These are phyloP conservation scores for Melanerpes aurifrons DNA, from an alignment of 2,113 vertebrate genomes.

Conservation along the genomic window DNA sequence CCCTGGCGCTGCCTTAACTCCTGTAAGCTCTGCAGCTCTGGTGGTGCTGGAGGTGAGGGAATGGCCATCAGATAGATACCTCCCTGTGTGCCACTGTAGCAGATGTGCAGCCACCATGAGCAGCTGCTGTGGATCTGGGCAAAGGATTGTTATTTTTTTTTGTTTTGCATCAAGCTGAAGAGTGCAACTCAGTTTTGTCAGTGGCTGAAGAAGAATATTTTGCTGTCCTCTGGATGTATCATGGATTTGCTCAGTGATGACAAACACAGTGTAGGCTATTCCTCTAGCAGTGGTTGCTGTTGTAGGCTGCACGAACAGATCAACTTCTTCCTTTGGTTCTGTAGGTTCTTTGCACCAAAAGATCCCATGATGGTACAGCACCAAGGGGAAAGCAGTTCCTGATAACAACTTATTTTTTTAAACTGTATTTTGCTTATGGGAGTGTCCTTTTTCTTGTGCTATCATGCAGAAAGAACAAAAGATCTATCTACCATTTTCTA, in stretches of 20 bases:
- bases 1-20: background rate
- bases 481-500: background rate
- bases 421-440: background rate
- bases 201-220: background rate
- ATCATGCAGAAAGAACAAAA: slow-evolving; percentile 48
- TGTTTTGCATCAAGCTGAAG: background rate
- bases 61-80: background rate
- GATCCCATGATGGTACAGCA: background rate
- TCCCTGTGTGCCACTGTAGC: background rate
- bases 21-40: background rate
- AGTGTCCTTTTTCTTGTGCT: background rate
- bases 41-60: background rate
- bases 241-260: background rate
- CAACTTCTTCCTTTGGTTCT: background rate
- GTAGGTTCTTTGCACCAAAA: background rate
- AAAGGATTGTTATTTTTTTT: background rate
- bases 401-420: background rate
- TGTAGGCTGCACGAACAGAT: background rate
- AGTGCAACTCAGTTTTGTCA: background rate
- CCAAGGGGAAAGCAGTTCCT: background rate
- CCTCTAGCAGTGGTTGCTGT: background rate
- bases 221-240: background rate
- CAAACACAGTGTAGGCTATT: background rate
- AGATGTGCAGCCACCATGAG: background rate
- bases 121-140: background rate